Evolutionary conservation across 2,797 vertebrate genomes (phyloP), one percentile per base, ranked within the genome.

Genomic region (Pangasius macronema): DNA sequence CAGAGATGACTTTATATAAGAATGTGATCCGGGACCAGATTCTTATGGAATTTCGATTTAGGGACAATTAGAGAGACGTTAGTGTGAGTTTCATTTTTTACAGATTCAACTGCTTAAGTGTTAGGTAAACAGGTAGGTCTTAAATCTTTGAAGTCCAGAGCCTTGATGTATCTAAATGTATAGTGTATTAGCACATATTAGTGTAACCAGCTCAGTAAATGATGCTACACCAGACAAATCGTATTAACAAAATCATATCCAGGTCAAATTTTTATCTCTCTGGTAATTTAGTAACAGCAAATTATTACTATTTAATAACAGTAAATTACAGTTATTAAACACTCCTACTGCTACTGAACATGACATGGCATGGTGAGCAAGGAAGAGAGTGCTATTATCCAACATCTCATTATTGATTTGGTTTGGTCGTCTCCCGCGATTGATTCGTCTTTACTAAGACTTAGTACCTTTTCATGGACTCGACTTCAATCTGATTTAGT

Each of bases 401-500:
- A n/a, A n/a, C n/a, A n/a, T n/a, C n/a, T n/a, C n/a, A n/a, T n/a
- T n/a, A n/a, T n/a, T n/a, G n/a, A n/a, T n/a, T n/a, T n/a, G n/a
- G n/a, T n/a, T n/a, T n/a, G n/a, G n/a, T n/a, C n/a, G n/a, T n/a
- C n/a, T n/a, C n/a, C n/a, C n/a, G n/a, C n/a, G n/a, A n/a, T n/a
- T n/a, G n/a, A n/a, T n/a, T n/a, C n/a, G n/a, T n/a, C n/a, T n/a
- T n/a, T n/a, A n/a, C n/a, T n/a, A n/a, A n/a, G n/a, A n/a, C n/a
- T n/a, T n/a, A n/a, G n/a, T n/a, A n/a, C n/a, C n/a, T n/a, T n/a
- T n/a, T n/a, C 3, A 33, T 89, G 82, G 87, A 89, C 53, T 85
- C 57, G 85, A 83, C 80, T 86, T 82, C 70, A 89, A 87, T 67
- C 65, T 55, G 49, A 70, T 83, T 70, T 36, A 49, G 61, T 67